phyloP scores from a whole-genome alignment of 2,888 invertebrate genomes.

The Mythimna pallens region DNA sequence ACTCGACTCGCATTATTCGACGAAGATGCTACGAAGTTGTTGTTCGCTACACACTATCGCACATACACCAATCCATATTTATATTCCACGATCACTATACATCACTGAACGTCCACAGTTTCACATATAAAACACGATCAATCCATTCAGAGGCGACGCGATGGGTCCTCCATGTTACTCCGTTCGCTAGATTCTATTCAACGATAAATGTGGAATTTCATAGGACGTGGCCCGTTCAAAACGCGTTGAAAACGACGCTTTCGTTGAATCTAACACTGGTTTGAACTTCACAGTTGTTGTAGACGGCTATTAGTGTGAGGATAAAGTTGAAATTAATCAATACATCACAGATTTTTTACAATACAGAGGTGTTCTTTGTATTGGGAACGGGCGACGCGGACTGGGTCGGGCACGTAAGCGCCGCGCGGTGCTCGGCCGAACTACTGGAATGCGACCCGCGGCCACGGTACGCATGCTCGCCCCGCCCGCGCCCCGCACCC shows the following conservation, averaged over 20 bases:
- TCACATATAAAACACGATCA: constrained; percentile 83
- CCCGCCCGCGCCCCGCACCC: constrained; percentile 65
- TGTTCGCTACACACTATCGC: constrained; percentile 62
- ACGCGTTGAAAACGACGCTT: constrained; percentile 77
- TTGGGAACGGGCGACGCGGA: constrained; percentile 81
- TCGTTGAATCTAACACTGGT: constrained; percentile 69
- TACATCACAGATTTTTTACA: constrained; percentile 91
- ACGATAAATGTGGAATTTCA: constrained; percentile 90
- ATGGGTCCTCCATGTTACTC: constrained; percentile 88
- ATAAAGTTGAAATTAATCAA: constrained; percentile 89
- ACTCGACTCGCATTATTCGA: constrained; percentile 81
- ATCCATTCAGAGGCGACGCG: constrained; percentile 83
- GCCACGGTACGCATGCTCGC: constrained; percentile 87
- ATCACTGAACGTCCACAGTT: constrained; percentile 71
- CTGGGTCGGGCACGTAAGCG: constrained; percentile 74
- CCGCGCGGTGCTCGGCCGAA: constrained; percentile 84
- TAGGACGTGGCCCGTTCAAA: constrained; percentile 86
- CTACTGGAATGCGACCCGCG: constrained; percentile 88
- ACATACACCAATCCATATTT: constrained; percentile 87
- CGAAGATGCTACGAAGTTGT: constrained; percentile 66
- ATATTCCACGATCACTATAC: constrained; percentile 64
- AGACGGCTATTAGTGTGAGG: constrained; percentile 76
- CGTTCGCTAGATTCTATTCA: constrained; percentile 88
- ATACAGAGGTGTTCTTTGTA: constrained; percentile 90
- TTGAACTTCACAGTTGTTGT: constrained; percentile 67